These are phyloP conservation scores for Heliconius cydno DNA, from an alignment of 2,888 invertebrate species.

Conservation along the genomic window DNA sequence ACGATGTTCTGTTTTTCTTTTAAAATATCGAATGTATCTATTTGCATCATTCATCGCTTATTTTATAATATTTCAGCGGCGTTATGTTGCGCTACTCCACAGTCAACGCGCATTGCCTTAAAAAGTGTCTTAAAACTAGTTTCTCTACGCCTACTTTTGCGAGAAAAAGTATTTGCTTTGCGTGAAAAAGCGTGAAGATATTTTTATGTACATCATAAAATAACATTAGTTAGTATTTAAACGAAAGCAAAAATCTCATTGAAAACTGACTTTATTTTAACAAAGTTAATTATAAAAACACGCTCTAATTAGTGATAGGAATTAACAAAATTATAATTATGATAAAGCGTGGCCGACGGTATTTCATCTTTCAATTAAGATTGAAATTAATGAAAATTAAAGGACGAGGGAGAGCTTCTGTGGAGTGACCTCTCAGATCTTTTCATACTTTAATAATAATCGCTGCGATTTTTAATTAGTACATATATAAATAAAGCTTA, in stretches of 20 bases:
- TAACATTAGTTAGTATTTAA: not conserved
- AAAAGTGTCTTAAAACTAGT: not conserved
- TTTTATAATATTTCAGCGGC: too few species aligned
- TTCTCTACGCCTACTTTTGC: not conserved
- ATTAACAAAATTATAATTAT: constrained; percentile 37
- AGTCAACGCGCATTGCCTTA: not conserved
- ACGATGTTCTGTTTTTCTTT: too few species aligned
- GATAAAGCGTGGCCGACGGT: constrained; percentile 32
- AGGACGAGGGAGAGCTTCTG: constrained; percentile 34
- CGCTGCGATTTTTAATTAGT: constrained; percentile 4
- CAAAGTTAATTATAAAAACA: constrained; percentile 23
- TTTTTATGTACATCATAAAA: not conserved
- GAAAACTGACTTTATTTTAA: constrained; percentile 19
- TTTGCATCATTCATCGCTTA: too few species aligned
- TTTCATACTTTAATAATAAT: constrained; percentile 15
- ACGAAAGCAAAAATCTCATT: not conserved
- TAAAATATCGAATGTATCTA: too few species aligned
- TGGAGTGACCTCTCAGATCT: constrained; percentile 27
- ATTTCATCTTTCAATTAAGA: constrained; percentile 46
- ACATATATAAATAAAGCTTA: not conserved
- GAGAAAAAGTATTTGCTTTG: not conserved
- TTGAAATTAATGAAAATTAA: constrained; percentile 47
- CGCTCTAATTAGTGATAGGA: constrained; percentile 19
- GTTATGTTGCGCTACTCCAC: too few species aligned
- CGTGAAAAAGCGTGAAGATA: not conserved